Base-by-base conservation (phyloP, 2,888 invertebrate species). In the Troides helena region DNA sequence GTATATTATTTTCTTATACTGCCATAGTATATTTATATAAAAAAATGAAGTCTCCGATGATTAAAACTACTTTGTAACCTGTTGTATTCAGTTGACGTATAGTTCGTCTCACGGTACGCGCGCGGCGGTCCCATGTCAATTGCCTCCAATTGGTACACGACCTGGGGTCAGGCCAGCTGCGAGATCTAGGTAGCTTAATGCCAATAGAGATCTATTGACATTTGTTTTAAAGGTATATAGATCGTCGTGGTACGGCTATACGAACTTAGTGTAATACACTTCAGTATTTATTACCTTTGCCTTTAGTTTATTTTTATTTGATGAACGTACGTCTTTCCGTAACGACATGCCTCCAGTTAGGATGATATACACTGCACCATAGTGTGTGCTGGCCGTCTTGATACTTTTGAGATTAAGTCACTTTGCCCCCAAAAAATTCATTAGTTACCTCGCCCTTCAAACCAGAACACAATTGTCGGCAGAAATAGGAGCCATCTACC, bases 81-180 rank as follows among this genome's bases (percentile, higher is more conserved):
- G n/a, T 53, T 53, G 56, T 21, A 56, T 21, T 21, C n/a, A 46
- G 46, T 21, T 21, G n/a, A 17, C 58, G 23, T 25, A n/a, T 61
- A 58, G 14, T 62, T 59, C 59, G 66, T 59, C 62, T 39, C 70
- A 53, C 67, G 65, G 66, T 63, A 65, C 66, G 61, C 69, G 65
- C 69, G 65, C 23, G 73, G 70, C 73, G 75, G 76, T 78, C 80
- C 74, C 80, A 79, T 76, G 81, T 72, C 84, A 86, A 86, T 86
- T 86, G 85, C 72, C 71, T 75, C 71, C 83, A 86, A 87, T 87
- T 85, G 82, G 71, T 71, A 70, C 72, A 73, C 77, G 80, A 80
- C 82, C 78, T 79, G 73, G 77, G 83, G 85, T 84, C 84, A 79
- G 74, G 74, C 75, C 76, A 61, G 69, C 74, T 73, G 71, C 70